phyloP scores from a whole-genome alignment of 2,888 invertebrate species.

The Agrotis segetum region DNA sequence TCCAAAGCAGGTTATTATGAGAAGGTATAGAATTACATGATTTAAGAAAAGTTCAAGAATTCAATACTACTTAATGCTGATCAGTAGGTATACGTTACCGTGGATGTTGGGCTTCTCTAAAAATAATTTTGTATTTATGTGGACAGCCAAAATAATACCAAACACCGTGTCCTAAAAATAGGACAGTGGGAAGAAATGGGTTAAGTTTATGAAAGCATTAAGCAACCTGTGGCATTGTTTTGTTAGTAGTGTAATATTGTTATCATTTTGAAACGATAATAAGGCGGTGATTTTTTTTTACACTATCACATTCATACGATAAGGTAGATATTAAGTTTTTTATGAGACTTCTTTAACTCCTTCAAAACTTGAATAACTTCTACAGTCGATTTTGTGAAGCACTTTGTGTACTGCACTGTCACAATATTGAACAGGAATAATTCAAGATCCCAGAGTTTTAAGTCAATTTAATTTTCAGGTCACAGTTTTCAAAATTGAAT shows the following conservation, averaged over 20 bases:
- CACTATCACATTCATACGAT: no score
- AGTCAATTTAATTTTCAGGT: constrained; percentile 13
- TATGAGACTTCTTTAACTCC: no score
- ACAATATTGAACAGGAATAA: no score
- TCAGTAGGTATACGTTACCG: no score
- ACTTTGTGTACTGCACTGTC: background rate
- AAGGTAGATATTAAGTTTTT: no score
- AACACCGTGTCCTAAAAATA: no score
- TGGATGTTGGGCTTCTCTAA: background rate
- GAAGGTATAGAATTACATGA: background rate
- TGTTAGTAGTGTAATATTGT: background rate
- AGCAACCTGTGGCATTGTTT: constrained; percentile 4
- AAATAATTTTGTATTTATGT: background rate
- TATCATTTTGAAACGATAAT: background rate
- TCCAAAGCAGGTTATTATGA: constrained; percentile 7
- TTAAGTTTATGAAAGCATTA: background rate
- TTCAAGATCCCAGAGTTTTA: no score
- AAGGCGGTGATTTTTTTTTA: background rate
- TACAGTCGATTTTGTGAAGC: no score
- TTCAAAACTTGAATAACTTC: no score
- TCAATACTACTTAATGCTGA: no score
- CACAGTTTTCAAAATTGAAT: constrained; percentile 23
- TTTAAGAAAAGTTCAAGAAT: background rate
- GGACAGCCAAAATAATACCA: no score
- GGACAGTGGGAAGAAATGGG: no score